Evolutionary conservation across 2,797 vertebrate species (phyloP), one percentile per base, ranked within the genome.

Genomic region (Poeciliopsis gracilis): DNA sequence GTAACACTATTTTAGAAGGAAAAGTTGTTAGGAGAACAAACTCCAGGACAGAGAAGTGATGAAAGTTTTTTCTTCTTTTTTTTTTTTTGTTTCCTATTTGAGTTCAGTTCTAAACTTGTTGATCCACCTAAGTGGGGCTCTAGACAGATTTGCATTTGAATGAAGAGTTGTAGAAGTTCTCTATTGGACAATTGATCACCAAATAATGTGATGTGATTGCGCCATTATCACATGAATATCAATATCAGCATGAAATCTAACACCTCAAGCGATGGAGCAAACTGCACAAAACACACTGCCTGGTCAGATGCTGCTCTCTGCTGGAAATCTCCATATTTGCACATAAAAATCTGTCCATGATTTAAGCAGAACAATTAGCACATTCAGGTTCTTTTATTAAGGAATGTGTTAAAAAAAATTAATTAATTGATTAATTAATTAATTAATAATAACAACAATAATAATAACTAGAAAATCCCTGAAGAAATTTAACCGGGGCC

Each of bases 261-360:
- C 18, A 36, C 18, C 57, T 61, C 57, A 61, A 61, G 18, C 16
- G 8, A 33, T 63, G 59, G 30, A 18, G 20, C 20, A 11, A 67
- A 25, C 36, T 25, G 36, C 63, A 41, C 10, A 12, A 41, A 41
- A 67, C 18, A 41, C 18, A 12, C 53, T 69, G 72, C 28, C 43
- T 84, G 80, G 79, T 61, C 77, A 82, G 77, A 43, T 91, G 90
- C 92, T 95, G 91, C 93, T 90, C 91, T 89, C 93, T 95, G 90
- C 89, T 89, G 94, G 72, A 55, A 28, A 0, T 75, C 23, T 71
- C 59, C 38, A 30, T 73, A 4, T 69, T 88, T 73, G 70, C 51
- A 73, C 25, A 23, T 43, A 25, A 41, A 67, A 43, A 11, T 20
- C 2, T 43, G 66, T 5, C 10, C 36, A 23, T 0, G 10, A 12